phyloP scores from a whole-genome alignment of 64 coral and sea anemone genomes.

The Stichodactyla mertensii region DNA sequence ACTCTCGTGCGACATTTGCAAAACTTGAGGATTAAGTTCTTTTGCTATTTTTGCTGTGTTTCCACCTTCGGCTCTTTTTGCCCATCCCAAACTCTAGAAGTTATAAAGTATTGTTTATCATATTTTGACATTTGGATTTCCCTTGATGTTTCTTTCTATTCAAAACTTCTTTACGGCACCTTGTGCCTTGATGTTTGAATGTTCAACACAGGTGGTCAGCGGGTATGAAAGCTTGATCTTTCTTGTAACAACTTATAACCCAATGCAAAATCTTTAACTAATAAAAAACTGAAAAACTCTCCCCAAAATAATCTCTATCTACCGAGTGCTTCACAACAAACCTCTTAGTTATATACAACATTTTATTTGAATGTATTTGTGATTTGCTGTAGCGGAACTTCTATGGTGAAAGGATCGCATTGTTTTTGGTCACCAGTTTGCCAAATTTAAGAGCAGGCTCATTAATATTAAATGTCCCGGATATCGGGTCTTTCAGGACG shows the following conservation, averaged over 20 bases:
- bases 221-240: background rate
- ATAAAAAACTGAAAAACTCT: background rate
- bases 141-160: background rate
- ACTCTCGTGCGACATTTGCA: background rate
- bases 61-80: background rate
- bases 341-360: background rate
- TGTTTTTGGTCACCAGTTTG: conserved; percentile 57
- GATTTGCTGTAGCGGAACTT: background rate
- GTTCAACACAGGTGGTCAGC: conserved; percentile 15
- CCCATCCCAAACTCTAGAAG: background rate
- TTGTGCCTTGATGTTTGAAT: conserved; percentile 13
- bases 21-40: background rate
- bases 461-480: conserved; percentile 58
- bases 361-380: background rate
- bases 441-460: conserved; percentile 46
- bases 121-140: background rate
- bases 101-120: background rate
- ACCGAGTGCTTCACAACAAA: background rate
- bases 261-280: background rate
- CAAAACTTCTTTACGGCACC: background rate
- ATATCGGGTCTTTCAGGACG: conserved; percentile 52
- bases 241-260: background rate
- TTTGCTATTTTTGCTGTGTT: background rate
- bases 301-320: background rate
- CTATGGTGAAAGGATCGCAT: conserved; percentile 31